Evolutionary conservation across 2,888 invertebrate genomes (phyloP).

Genomic region (Plebejus anna): DNA sequence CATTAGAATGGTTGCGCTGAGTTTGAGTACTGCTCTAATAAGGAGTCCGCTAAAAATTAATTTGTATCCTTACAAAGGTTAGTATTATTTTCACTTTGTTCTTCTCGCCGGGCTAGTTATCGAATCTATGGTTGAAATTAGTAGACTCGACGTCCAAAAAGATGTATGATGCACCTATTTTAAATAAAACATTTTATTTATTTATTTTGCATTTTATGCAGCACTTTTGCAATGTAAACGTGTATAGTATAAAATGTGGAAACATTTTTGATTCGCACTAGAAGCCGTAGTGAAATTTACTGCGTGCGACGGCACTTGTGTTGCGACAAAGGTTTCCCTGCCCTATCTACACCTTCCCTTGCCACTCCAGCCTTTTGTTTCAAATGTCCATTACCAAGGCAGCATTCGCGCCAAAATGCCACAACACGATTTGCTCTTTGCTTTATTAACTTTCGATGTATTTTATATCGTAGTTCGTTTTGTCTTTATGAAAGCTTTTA

Average conservation of each 20-base stretch:
- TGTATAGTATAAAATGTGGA: background rate
- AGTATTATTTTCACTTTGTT: background rate
- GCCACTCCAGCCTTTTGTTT: constrained; percentile 51
- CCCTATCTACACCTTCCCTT: constrained; percentile 57
- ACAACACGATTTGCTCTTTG: constrained; percentile 46
- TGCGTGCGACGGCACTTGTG: constrained; percentile 35
- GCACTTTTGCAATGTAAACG: background rate
- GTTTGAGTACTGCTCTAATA: background rate
- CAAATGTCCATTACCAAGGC: constrained; percentile 53
- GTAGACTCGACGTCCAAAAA: too few relatives aligned
- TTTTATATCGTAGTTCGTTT: constrained; percentile 20
- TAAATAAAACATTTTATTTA: background rate
- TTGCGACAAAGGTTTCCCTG: constrained; percentile 57
- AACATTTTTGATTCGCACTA: constrained; percentile 17
- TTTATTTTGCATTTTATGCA: too few relatives aligned
- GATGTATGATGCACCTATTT: background rate
- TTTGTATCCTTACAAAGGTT: background rate
- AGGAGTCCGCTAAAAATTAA: background rate
- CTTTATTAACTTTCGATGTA: constrained; percentile 44
- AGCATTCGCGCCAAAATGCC: constrained; percentile 52
- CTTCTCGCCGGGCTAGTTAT: background rate
- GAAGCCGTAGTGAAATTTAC: constrained; percentile 23
- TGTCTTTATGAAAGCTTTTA: constrained; percentile 26
- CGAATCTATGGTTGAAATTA: too few relatives aligned
- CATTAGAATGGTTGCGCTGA: background rate